Base-by-base conservation (phyloP, 2,113 vertebrate species). In the Apodemus sylvaticus region DNA sequence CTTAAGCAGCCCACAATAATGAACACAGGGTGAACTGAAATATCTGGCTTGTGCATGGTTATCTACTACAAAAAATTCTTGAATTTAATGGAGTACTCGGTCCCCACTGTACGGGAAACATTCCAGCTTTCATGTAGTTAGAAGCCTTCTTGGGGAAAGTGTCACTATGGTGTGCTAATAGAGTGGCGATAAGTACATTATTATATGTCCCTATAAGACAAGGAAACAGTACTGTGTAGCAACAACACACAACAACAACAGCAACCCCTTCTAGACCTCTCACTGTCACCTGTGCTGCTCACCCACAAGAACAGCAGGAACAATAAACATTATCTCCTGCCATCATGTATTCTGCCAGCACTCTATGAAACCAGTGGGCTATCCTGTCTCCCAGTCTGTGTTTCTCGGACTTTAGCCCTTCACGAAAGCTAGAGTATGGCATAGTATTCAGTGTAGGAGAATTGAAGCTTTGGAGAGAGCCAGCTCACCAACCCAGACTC, bases 161-260 rank as follows among this genome's bases (percentile, higher is more conserved):
- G 7, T 71, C 71, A 5, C 11, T 10, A 4, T 1, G 1, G 0
- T 7, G 2, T 45, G 13, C 34, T 29, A 55, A 7, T 2, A 24
- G 53, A 39, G 3, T 17, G 26, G 5, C 70, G 14, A 2, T 0
- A 0, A 48, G 53, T 78, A 51, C n/a, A 26, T 0, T 10, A 71
- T 9, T 70, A 70, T 14, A 34, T 0, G 1, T 82, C 36, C 36
- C 36, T 79, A 5, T 11, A 55, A 83, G 11, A 82, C 36, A 26
- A 39, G 34, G 79, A 82, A 26, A 82, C 55, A 39, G 55, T 82
- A 12, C 36, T 60, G 13, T 39, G 5, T 82, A 82, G 36, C 4
- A 22, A 39, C 68, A 58, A 5, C 19, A n/a, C n/a, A 26, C 24
- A 17, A 16, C 20, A 81, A n/a, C 20, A 55, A 53, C 0, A 20